Base-by-base conservation (phyloP, 92 coral and sea anemone species). In the Epizoanthus rinbou region DNA sequence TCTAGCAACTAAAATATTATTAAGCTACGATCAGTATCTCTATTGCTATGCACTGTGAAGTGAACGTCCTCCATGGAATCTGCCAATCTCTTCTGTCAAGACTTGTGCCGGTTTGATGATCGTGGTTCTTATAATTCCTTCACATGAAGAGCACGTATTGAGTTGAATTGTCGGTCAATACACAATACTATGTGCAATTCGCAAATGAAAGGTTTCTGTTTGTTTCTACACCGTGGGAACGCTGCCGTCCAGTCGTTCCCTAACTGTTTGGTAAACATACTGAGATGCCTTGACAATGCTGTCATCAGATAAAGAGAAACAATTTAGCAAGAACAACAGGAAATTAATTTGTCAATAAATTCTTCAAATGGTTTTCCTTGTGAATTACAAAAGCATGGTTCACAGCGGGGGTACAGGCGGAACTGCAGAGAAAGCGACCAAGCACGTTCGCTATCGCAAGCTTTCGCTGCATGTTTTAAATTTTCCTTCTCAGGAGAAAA, bases 281-380 rank as follows among this genome's bases (percentile, higher is more conserved):
- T 69, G 31, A 41, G 25, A 81, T 81, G 63, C 85, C 28, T 81
- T 70, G 66, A 67, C 85, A 67, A 17, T 67, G 53, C 92, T 89
- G 89, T 89, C 92, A 82, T 89, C 92, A 75, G 67, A 35, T 74
- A 82, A 75, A 75, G 84, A 37, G 84, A 69, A 76, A 64, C 89
- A 80, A 85, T 54, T 74, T 60, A 6, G 41, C 53, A 64, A 88
- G 43, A 88, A 88, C 22, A 88, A 88, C 91, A 88, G 89, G 89
- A 85, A 89, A 81, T 81, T n/a, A 76, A 63, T 74, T 86, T 86
- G 89, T 52, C 84, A 84, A 57, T 89, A 81, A 81, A 85, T 85
- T 76, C 89, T 85, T 73, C 64, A 85, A 50, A 53, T 84, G 79
- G 84, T 89, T 89, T 80, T 68, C 83, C 15, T 78, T 58, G 19